Conservation (phyloP, 2,888 invertebrate genomes). For the Lycocerus yunnanus region DNA sequence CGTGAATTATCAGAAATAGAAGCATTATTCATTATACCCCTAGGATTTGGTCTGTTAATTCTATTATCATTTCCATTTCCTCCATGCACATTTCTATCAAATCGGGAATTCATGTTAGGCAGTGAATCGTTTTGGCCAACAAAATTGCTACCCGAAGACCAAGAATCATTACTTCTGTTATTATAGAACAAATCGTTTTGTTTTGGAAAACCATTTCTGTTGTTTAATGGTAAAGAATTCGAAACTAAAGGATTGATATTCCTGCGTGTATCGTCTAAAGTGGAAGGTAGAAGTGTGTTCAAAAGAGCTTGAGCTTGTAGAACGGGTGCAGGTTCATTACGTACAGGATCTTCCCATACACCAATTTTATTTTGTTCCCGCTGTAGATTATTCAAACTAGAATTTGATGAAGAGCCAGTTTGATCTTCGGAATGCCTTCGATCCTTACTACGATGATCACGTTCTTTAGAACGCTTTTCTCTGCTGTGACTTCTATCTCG, state of each 20-base stretch:
- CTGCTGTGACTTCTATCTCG: constrained; percentile 63
- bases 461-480: constrained; percentile 60
- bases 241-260: constrained; percentile 61
- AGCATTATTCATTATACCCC: not conserved
- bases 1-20: constrained; percentile 7
- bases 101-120: constrained; percentile 35
- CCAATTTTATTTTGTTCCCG: constrained; percentile 23
- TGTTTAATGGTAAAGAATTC: not conserved
- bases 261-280: constrained; percentile 58
- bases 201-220: constrained; percentile 19
- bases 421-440: constrained; percentile 39
- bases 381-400: constrained; percentile 12
- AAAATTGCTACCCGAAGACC: not conserved
- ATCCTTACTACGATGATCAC: constrained; percentile 49
- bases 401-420: constrained; percentile 13
- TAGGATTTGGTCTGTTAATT: not conserved
- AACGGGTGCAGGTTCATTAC: not conserved
- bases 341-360: constrained; percentile 39
- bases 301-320: constrained; percentile 27
- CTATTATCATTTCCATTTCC: not conserved
- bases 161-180: constrained; percentile 12
- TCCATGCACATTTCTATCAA: constrained; percentile 2
- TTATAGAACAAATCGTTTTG: not conserved
- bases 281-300: constrained; percentile 31
- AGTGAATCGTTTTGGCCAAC: constrained; percentile 24